Evolutionary conservation across 2,113 vertebrate genomes (phyloP).

Genomic region (Cromileptes altivelis): DNA sequence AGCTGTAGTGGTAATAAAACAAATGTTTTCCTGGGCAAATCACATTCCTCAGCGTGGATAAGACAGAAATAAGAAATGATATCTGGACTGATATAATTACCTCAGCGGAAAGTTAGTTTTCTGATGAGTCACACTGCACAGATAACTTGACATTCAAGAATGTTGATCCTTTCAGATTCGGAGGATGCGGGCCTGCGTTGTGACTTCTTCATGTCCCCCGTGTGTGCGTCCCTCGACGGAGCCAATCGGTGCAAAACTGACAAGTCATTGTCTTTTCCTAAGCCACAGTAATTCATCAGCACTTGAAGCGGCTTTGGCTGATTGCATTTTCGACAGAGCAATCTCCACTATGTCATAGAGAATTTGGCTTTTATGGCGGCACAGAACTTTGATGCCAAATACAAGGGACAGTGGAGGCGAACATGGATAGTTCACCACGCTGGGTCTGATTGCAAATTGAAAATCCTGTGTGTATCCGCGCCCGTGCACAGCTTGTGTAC

Average conservation of each 20-base stretch:
- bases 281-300: constrained; percentile 79
- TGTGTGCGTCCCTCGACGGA: constrained; percentile 21
- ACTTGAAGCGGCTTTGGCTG: constrained; percentile 76
- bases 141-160: not conserved
- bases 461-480: constrained; percentile 53
- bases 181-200: not conserved
- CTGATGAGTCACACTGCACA: not conserved
- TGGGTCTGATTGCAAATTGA: constrained; percentile 70
- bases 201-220: constrained; percentile 20
- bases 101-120: not conserved
- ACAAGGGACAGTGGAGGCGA: constrained; percentile 59
- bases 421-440: constrained; percentile 49
- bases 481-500: constrained; percentile 38
- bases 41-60: not conserved
- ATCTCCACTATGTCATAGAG: constrained; percentile 76
- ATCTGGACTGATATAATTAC: not conserved
- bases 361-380: constrained; percentile 69
- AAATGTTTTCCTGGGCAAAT: not conserved
- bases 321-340: constrained; percentile 81
- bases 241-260: constrained; percentile 64
- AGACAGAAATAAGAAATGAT: not conserved
- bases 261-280: constrained; percentile 77
- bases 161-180: constrained; percentile 14
- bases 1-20: not conserved
- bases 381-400: constrained; percentile 65